Conservation (phyloP, 2,888 invertebrate genomes). For the Phoenoteleia sp. region DNA sequence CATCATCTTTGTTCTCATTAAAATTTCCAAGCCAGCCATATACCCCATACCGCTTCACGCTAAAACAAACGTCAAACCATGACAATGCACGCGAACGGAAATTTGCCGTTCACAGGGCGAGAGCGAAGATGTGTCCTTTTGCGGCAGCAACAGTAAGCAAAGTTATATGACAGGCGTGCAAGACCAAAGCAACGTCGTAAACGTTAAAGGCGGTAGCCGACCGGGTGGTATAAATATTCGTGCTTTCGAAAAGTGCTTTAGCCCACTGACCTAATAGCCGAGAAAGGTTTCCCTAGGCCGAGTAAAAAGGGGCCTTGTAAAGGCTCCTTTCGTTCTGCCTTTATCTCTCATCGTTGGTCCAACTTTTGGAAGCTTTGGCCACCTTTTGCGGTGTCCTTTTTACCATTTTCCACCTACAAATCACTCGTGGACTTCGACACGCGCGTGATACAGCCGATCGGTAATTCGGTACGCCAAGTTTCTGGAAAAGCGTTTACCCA, state of each 20-base stretch:
- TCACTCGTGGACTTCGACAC: constrained; percentile 56
- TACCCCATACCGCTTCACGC: neutral
- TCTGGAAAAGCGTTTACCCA: constrained; percentile 48
- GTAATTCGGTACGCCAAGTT: constrained; percentile 38
- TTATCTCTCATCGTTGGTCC: constrained; percentile 17
- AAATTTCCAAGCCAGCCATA: neutral
- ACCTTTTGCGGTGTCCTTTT: constrained; percentile 43
- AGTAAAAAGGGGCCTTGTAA: constrained; percentile 36
- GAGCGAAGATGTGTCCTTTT: constrained; percentile 41
- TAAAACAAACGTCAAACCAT: neutral
- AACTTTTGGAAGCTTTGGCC: constrained; percentile 23
- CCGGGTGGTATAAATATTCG: constrained; percentile 52
- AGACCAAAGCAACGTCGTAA: constrained; percentile 44
- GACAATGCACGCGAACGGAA: constrained; percentile 15
- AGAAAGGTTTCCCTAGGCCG: constrained; percentile 27
- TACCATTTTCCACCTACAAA: constrained; percentile 57
- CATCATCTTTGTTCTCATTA: too few relatives aligned
- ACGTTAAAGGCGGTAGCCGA: constrained; percentile 46
- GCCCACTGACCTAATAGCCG: constrained; percentile 55
- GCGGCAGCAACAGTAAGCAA: constrained; percentile 58
- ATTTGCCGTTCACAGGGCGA: constrained; percentile 28
- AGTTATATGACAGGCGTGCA: constrained; percentile 53
- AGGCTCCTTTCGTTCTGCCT: constrained; percentile 39
- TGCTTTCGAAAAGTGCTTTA: constrained; percentile 48
- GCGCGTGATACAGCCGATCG: constrained; percentile 54